Evolutionary conservation across 2,888 invertebrate species (phyloP).

Genomic region (Lomographa bimaculata): DNA sequence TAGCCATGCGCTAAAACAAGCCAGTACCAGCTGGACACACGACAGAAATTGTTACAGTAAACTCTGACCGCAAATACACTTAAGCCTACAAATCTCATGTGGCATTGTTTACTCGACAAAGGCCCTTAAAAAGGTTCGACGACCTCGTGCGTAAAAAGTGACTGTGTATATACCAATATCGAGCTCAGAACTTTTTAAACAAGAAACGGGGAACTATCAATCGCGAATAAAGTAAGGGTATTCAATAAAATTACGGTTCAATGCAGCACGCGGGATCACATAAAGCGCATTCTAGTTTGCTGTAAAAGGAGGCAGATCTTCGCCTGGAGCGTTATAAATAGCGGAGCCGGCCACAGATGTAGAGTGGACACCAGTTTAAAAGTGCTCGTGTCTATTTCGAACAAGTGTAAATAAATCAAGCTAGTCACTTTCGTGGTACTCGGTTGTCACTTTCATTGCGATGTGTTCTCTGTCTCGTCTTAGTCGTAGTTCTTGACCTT

Average conservation of each 20-base stretch:
- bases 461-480: conserved; percentile 23
- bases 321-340: conserved; percentile 72
- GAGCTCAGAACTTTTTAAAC: conserved; percentile 38
- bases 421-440: conserved; percentile 68
- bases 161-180: conserved; percentile 41
- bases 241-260: conserved; percentile 58
- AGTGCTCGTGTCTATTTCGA: conserved; percentile 73
- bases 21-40: conserved; percentile 21
- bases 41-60: conserved; percentile 43
- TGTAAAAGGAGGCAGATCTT: conserved; percentile 73
- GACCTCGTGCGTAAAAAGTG: conserved; percentile 58
- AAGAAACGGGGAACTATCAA: conserved; percentile 47
- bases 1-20: conserved; percentile 30
- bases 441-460: conserved; percentile 75
- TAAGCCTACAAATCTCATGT: conserved; percentile 46
- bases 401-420: conserved; percentile 80
- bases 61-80: conserved; percentile 50
- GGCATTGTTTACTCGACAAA: conserved; percentile 63
- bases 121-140: conserved; percentile 58
- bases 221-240: conserved; percentile 51
- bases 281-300: conserved; percentile 66
- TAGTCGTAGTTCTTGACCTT: conserved; percentile 3
- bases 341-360: conserved; percentile 63
- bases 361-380: conserved; percentile 78
- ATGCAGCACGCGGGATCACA: conserved; percentile 60